phyloP scores from a whole-genome alignment of 2,888 invertebrate genomes.

The Ophion ellenae region DNA sequence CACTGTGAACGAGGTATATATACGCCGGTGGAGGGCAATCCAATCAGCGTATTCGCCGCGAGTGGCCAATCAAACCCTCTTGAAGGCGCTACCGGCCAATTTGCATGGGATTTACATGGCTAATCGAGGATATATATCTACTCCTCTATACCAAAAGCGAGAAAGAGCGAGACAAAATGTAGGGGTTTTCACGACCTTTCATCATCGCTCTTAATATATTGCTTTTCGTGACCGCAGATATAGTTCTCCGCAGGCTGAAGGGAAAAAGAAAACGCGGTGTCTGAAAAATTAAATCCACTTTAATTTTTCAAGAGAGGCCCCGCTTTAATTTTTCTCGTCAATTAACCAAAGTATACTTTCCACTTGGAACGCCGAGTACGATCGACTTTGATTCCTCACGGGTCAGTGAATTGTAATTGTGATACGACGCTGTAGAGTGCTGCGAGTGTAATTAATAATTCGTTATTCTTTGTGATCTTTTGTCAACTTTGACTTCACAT shows the following conservation, averaged over 20 bases:
- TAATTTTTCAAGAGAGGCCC: neutral
- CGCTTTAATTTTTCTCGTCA: neutral
- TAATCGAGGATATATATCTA: conserved; percentile 66
- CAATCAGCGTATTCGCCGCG: conserved; percentile 78
- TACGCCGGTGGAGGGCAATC: conserved; percentile 72
- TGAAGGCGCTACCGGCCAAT: conserved; percentile 78
- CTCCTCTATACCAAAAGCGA: conserved; percentile 14
- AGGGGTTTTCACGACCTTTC: conserved; percentile 29
- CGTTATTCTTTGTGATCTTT: too few species aligned
- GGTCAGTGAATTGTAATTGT: too few species aligned
- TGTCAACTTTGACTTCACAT: too few species aligned
- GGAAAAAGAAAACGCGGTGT: conserved; percentile 13
- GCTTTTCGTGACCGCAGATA: conserved; percentile 27
- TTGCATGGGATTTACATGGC: conserved; percentile 80
- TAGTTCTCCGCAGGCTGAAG: neutral
- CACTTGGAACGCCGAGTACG: too few species aligned
- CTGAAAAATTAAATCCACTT: conserved; percentile 28
- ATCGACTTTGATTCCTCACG: too few species aligned
- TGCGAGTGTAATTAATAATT: too few species aligned
- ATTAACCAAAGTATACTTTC: conserved; percentile 16
- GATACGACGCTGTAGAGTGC: too few species aligned
- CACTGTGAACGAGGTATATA: conserved; percentile 45
- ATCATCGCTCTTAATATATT: conserved; percentile 34
- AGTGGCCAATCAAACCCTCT: conserved; percentile 78
- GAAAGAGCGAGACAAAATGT: conserved; percentile 14